phyloP scores from a whole-genome alignment of 2,113 vertebrate genomes.

The Callocephalon fimbriatum region DNA sequence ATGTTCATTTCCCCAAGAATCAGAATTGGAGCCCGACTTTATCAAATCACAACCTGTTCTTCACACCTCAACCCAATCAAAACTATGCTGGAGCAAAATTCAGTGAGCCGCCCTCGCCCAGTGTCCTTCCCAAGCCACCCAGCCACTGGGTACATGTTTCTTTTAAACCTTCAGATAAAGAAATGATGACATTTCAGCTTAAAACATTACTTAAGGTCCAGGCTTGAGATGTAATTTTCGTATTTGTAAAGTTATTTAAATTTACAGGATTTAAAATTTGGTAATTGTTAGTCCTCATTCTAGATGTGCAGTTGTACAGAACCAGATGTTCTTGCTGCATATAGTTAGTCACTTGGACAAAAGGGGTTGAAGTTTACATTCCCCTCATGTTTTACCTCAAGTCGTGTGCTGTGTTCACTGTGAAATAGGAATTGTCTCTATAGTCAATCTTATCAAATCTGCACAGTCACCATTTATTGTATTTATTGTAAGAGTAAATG shows the following conservation, averaged over 20 bases:
- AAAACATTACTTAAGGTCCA: constrained; percentile 98
- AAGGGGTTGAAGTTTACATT: not conserved
- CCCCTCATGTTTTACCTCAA: constrained; percentile 10
- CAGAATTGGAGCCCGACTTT: constrained; percentile 87
- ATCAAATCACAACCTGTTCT: constrained; percentile 82
- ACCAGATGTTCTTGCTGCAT: not conserved
- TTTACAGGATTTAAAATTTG: constrained; percentile 22
- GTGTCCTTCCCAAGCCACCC: constrained; percentile 94
- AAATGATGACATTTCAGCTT: constrained; percentile 96
- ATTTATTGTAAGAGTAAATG: not conserved
- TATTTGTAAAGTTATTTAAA: not conserved
- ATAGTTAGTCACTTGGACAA: not conserved
- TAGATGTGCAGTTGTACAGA: not conserved
- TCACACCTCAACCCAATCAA: constrained; percentile 84
- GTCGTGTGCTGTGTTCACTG: constrained; percentile 78
- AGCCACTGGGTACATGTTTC: constrained; percentile 95
- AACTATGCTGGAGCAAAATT: constrained; percentile 98
- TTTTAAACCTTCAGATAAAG: constrained; percentile 89
- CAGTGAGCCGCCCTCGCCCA: constrained; percentile 95
- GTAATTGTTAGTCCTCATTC: not conserved
- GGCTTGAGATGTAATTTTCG: constrained; percentile 77
- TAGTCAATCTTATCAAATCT: not conserved
- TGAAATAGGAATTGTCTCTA: not conserved
- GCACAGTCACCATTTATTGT: not conserved
- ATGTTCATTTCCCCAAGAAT: constrained; percentile 80